A percentile compares a stretch with the other conserved stretches of the same genome.
Evolutionary conservation across 1,140 invertebrate genomes (phyloP).

Genomic region (Rhyacophila brunnea): DNA sequence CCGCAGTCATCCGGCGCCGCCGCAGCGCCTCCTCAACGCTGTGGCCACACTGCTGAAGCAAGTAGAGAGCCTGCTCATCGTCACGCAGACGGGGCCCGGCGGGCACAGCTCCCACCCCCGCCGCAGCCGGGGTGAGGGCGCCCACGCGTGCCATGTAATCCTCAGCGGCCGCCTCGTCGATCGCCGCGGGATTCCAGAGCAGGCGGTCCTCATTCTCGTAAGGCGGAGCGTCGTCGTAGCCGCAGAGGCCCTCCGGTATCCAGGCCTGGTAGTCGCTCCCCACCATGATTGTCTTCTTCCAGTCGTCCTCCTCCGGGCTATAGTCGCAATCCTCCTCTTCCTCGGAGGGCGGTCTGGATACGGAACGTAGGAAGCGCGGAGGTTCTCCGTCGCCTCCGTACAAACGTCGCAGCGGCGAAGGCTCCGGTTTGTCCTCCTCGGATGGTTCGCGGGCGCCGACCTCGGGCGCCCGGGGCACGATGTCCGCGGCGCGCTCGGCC

Average conservation of each 20-base stretch:
- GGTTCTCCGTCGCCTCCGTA: conserved; percentile 76
- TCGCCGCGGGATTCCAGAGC: conserved; percentile 83
- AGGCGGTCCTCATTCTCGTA: conserved; percentile 97
- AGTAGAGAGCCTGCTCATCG: conserved; percentile 91
- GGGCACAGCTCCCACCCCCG: conserved; percentile 64
- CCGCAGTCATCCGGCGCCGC: conserved; percentile 75
- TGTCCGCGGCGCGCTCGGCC: conserved; percentile 46
- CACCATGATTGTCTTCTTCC: conserved; percentile 91
- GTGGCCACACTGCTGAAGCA: conserved; percentile 91
- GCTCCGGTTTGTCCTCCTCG: conserved; percentile 45
- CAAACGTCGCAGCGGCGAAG: conserved; percentile 83
- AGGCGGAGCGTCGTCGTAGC: conserved; percentile 88
- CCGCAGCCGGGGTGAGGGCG: conserved; percentile 50
- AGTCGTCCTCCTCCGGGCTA: conserved; percentile 74
- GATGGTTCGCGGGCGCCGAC: conserved; percentile 50
- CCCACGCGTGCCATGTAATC: conserved; percentile 74
- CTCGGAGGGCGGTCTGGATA: conserved; percentile 87
- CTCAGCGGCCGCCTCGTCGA: conserved; percentile 74
- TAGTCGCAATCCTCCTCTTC: conserved; percentile 77
- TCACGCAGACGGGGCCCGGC: conserved; percentile 81
- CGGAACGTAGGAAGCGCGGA: conserved; percentile 78
- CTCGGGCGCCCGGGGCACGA: conserved; percentile 48
- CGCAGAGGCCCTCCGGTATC: conserved; percentile 87
- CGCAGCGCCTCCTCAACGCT: conserved; percentile 91
- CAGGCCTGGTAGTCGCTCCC: conserved; percentile 91